These are phyloP conservation scores for Orientallactaga bullata DNA, from an alignment of 2,113 vertebrate genomes.

Conservation along the genomic window DNA sequence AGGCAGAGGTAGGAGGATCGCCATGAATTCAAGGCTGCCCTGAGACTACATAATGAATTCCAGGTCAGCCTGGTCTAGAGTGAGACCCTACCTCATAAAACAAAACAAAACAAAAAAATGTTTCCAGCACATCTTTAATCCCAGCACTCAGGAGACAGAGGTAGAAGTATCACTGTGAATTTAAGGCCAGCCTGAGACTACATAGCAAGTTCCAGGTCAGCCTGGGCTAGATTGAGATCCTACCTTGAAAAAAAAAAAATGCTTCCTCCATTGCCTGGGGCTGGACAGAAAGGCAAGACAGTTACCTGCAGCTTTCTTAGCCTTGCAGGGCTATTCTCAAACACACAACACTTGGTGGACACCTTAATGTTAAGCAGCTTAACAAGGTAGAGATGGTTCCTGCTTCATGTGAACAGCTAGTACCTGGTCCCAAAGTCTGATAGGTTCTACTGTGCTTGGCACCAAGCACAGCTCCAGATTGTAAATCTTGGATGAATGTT, in stretches of 20 bases:
- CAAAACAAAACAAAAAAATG: too few relatives aligned
- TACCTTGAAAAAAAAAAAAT: fast-evolving
- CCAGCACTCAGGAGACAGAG: too few relatives aligned
- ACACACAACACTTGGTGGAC: not conserved
- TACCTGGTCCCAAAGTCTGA: not conserved
- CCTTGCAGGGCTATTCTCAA: not conserved
- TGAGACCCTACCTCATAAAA: too few relatives aligned
- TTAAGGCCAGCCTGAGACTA: too few relatives aligned
- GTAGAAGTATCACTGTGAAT: too few relatives aligned
- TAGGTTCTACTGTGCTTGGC: not conserved
- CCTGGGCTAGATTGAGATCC: too few relatives aligned
- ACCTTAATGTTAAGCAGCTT: not conserved
- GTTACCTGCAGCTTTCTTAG: not conserved
- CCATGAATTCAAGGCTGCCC: too few relatives aligned
- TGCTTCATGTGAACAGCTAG: not conserved
- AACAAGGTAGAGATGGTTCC: not conserved
- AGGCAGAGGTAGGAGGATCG: too few relatives aligned
- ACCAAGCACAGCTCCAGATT: not conserved
- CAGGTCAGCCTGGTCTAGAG: too few relatives aligned
- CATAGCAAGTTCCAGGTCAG: too few relatives aligned
- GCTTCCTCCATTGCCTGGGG: not conserved
- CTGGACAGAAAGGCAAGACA: not conserved
- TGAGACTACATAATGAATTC: too few relatives aligned
- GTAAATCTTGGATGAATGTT: not conserved
- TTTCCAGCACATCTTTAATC: not conserved